Conservation (phyloP, 2,797 vertebrate genomes). For the Enteromius unitaeniatus region DNA sequence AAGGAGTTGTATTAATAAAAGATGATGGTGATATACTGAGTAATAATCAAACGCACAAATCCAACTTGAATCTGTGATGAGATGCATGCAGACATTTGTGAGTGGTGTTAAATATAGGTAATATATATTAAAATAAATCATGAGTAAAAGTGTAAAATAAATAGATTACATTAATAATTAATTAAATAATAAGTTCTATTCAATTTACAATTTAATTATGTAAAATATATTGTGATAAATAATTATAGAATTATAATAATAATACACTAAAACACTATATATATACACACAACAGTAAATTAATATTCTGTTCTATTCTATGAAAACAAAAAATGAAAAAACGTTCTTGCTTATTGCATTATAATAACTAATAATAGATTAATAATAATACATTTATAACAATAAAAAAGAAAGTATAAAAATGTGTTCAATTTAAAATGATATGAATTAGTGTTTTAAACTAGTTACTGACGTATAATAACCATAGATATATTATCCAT, state of each 20-base stretch:
- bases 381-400: too few species aligned
- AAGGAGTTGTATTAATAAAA: slow-evolving; percentile 15
- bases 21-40: slow-evolving; percentile 14
- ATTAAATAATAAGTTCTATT: neutral
- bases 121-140: neutral
- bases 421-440: neutral
- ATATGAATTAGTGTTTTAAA: neutral
- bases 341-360: too few species aligned
- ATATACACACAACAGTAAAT: too few species aligned
- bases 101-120: neutral
- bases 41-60: neutral
- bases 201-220: neutral
- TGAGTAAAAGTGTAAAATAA: neutral
- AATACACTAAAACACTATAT: too few species aligned
- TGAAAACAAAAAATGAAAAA: too few species aligned
- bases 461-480: neutral
- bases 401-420: too few species aligned
- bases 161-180: neutral
- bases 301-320: too few species aligned
- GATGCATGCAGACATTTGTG: neutral
- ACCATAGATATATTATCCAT: neutral
- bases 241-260: too few species aligned
- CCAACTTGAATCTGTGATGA: neutral
- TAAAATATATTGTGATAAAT: neutral
- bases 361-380: too few species aligned